Conservation (phyloP, 2,888 invertebrate genomes). For the Trichopria drosophilae region DNA sequence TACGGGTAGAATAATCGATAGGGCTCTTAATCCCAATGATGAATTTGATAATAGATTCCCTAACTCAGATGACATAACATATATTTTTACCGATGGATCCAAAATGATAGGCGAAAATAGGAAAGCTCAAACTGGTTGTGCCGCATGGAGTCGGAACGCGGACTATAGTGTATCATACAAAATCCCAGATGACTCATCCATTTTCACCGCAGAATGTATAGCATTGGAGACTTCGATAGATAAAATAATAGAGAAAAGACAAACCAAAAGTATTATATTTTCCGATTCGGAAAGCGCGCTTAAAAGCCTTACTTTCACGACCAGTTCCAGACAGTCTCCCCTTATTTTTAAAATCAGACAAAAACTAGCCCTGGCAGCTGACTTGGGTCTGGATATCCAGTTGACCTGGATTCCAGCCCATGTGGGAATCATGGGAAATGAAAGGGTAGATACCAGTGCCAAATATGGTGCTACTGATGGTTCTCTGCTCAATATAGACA, state of each 20-base stretch:
- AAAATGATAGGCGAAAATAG: neutral
- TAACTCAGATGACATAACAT: neutral
- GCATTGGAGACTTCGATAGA: slow-evolving; percentile 18
- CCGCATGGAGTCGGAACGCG: no score
- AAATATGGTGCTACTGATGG: slow-evolving; percentile 8
- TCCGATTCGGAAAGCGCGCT: slow-evolving; percentile 15
- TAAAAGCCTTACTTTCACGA: no score
- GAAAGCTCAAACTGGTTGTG: neutral
- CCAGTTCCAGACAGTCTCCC: neutral
- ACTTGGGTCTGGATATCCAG: neutral
- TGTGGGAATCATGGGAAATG: slow-evolving; percentile 3
- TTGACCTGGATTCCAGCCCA: slow-evolving; percentile 15
- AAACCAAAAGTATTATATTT: neutral
- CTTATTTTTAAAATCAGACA: neutral
- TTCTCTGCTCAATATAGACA: neutral
- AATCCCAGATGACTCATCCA: slow-evolving; percentile 10
- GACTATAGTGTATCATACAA: neutral
- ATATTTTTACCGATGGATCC: slow-evolving; percentile 14
- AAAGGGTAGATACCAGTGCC: slow-evolving; percentile 7
- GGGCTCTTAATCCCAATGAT: no score
- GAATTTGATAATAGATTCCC: neutral
- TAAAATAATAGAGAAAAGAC: slow-evolving; percentile 1
- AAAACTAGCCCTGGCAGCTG: neutral
- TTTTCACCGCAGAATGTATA: slow-evolving; percentile 27
- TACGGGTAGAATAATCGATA: no score